Base-by-base conservation (phyloP, 2,113 vertebrate species). In the Bufo bufo region DNA sequence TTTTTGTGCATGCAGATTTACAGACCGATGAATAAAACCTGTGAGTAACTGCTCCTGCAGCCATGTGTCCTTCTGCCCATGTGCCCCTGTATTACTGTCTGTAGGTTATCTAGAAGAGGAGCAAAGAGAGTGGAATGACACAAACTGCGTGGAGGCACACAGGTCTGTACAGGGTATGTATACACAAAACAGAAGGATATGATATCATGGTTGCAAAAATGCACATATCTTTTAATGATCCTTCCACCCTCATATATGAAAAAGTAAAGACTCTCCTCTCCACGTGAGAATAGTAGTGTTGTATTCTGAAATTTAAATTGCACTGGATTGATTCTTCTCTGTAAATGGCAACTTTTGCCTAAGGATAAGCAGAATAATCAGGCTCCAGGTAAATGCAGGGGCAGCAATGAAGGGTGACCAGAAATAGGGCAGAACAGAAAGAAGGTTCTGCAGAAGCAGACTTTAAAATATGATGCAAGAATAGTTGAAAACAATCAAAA, bases 311-410 rank as follows among this genome's bases (percentile, higher is more conserved):
- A 16, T 72, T 43, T 43, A 72, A 16, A 72, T 72, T 72, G 69
- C 12, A 16, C 71, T 74, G 13, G 43, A 47, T 74, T 19, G 71
- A 74, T 74, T 49, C 66, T 14, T 13, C 17, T 49, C 45, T 19
- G 16, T 74, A 74, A 74, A 74, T 74, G 72, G 72, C 72, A 75
- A 17, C 71, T 19, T 17, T 74, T 19, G 71, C 71, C 71, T 74
- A 49, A 74, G 71, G 71, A 74, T 47, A 74, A 7, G 45, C 47
- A 49, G 72, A 75, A 50, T 75, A 75, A 75, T 75, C 16, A 17
- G 20, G 47, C 47, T 75, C 8, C 47, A 20, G 72, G 72, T 75
- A 75, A 49, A 50, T 19, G 72, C 17, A 75, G 47, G 45, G 11
- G 72, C 16, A 50, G 45, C 45, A 45, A 45, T 71, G 71, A 75